phyloP scores from a whole-genome alignment of 1,140 invertebrate genomes.

The Triops cancriformis region DNA sequence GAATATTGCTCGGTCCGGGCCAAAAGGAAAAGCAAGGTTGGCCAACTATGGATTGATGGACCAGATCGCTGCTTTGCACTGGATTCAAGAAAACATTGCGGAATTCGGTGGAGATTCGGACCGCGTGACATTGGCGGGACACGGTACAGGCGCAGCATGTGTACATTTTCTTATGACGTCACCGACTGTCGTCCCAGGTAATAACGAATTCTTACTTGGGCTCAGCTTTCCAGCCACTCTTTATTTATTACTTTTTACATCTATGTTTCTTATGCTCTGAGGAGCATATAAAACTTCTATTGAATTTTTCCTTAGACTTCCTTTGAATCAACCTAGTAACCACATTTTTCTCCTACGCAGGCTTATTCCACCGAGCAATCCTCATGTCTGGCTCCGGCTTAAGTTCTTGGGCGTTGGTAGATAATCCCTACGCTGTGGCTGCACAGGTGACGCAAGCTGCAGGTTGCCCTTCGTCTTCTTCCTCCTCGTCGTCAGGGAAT shows the following conservation, averaged over 20 bases:
- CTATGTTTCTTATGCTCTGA: no score
- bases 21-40: slow-evolving; percentile 64
- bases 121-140: slow-evolving; percentile 83
- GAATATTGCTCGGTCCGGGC: slow-evolving; percentile 66
- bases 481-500: not conserved
- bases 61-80: slow-evolving; percentile 58
- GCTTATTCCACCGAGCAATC: slow-evolving; percentile 81
- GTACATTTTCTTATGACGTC: slow-evolving; percentile 93
- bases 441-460: slow-evolving; percentile 69
- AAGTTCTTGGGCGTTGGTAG: slow-evolving; percentile 85
- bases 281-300: no score
- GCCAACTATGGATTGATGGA: slow-evolving; percentile 94
- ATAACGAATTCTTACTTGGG: not conserved
- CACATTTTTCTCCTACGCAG: slow-evolving; percentile 37
- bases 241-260: no score
- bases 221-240: not conserved
- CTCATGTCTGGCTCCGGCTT: slow-evolving; percentile 86
- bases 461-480: slow-evolving; percentile 62
- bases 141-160: slow-evolving; percentile 87
- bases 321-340: not conserved
- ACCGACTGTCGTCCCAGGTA: slow-evolving; percentile 78
- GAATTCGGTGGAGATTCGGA: slow-evolving; percentile 80
- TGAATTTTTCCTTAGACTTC: no score
- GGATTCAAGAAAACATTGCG: slow-evolving; percentile 58
- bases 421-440: slow-evolving; percentile 78